phyloP scores from a whole-genome alignment of 2,113 vertebrate species.

The Formicarius rufipectus region DNA sequence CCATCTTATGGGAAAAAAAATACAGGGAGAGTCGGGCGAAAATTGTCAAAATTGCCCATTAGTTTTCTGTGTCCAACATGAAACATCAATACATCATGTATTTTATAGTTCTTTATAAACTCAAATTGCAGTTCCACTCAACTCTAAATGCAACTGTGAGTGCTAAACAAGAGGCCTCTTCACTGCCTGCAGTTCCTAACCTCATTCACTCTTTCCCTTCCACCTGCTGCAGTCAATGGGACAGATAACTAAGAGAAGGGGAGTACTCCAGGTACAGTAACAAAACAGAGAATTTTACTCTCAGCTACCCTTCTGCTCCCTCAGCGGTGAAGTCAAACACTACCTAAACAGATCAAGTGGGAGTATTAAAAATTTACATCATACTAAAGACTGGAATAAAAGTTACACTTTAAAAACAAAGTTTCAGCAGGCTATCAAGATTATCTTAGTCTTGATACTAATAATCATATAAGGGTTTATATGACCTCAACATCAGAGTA shows the following conservation, averaged over 20 bases:
- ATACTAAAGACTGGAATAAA: neutral
- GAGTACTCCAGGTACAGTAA: neutral
- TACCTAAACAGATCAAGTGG: neutral
- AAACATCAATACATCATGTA: neutral
- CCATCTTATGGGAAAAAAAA: neutral
- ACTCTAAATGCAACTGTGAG: neutral
- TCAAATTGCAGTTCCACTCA: neutral
- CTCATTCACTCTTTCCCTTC: neutral
- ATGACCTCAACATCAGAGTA: neutral
- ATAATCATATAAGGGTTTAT: neutral
- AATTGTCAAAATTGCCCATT: conserved; percentile 18
- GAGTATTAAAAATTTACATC: neutral
- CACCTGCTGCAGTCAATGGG: neutral
- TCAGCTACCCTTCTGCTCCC: neutral
- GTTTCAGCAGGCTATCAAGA: neutral
- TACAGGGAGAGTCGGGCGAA: neutral
- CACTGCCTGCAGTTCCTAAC: neutral
- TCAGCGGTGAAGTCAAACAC: neutral
- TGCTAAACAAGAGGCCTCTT: neutral
- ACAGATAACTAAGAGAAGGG: neutral
- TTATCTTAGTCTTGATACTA: neutral
- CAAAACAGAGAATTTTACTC: neutral
- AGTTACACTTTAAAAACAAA: neutral
- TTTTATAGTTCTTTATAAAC: neutral
- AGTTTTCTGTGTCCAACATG: neutral